Conservation (phyloP, 2,113 vertebrate species). For the Rhegmatorhina hoffmannsi region DNA sequence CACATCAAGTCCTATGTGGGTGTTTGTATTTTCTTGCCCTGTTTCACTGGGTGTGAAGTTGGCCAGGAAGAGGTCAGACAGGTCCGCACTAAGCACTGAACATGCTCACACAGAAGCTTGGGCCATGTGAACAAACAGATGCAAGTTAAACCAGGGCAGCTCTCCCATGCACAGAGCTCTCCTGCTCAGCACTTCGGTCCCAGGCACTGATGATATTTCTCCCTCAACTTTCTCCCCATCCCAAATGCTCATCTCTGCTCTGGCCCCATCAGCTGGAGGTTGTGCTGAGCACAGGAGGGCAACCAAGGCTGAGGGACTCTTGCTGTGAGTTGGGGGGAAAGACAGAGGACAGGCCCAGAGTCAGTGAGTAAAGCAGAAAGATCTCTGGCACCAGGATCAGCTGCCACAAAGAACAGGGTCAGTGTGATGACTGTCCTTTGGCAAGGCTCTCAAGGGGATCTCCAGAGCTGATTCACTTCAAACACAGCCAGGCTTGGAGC, state of each 20-base stretch:
- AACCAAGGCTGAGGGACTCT: not conserved
- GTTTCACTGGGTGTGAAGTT: not conserved
- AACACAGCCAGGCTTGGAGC: not conserved
- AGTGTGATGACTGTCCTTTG: accelerated
- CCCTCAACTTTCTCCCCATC: not conserved
- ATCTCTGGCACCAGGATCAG: not conserved
- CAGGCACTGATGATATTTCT: not conserved
- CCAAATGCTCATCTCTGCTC: not conserved
- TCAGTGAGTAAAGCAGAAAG: not conserved
- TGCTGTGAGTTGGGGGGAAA: accelerated
- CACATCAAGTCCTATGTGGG: not conserved
- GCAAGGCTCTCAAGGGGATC: not conserved
- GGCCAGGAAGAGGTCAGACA: not conserved
- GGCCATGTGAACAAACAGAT: not conserved
- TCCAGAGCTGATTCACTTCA: not conserved
- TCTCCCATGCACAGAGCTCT: not conserved
- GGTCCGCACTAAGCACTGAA: not conserved
- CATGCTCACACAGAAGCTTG: not conserved
- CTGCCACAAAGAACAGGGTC: not conserved
- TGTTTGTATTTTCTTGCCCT: not conserved
- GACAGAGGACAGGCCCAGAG: not conserved
- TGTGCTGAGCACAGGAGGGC: not conserved
- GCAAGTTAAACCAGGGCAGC: not conserved
- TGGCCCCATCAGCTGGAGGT: not conserved
- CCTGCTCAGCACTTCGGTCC: not conserved